Conservation (phyloP, 2,888 invertebrate species). For the Ennomos erosarius region DNA sequence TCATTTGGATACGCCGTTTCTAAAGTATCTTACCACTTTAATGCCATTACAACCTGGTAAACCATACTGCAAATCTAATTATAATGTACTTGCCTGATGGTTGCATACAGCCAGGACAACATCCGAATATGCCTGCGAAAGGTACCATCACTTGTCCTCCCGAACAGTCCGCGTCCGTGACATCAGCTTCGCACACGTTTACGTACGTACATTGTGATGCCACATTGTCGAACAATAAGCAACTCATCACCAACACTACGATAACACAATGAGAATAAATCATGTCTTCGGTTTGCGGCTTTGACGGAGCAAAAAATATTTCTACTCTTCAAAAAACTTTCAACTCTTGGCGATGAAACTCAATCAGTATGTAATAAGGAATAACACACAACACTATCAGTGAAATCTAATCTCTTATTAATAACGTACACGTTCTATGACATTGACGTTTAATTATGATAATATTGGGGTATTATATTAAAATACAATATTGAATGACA, state of each 20-base stretch:
- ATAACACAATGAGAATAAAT: conserved; percentile 35
- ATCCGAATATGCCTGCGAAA: conserved; percentile 60
- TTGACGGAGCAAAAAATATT: conserved; percentile 20
- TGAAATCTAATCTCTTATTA: conserved; percentile 57
- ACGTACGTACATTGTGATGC: conserved; percentile 61
- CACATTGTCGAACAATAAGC: conserved; percentile 38
- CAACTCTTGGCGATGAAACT: conserved; percentile 39
- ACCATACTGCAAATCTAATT: background rate
- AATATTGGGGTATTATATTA: background rate
- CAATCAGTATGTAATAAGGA: conserved; percentile 49
- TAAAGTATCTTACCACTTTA: background rate
- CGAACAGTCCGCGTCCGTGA: conserved; percentile 57
- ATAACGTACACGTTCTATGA: conserved; percentile 38
- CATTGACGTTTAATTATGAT: conserved; percentile 7
- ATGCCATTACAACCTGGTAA: background rate
- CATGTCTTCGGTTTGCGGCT: conserved; percentile 25
- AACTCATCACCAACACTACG: conserved; percentile 34
- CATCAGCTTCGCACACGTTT: conserved; percentile 69
- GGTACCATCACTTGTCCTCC: conserved; percentile 54
- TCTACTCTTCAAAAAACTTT: conserved; percentile 29
- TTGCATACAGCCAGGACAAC: conserved; percentile 75
- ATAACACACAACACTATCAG: conserved; percentile 51
- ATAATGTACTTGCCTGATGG: conserved; percentile 40
- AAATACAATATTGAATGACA: background rate
- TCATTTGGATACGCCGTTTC: no score